Conservation (phyloP, 2,797 vertebrate genomes). For the Hydrophis major region DNA sequence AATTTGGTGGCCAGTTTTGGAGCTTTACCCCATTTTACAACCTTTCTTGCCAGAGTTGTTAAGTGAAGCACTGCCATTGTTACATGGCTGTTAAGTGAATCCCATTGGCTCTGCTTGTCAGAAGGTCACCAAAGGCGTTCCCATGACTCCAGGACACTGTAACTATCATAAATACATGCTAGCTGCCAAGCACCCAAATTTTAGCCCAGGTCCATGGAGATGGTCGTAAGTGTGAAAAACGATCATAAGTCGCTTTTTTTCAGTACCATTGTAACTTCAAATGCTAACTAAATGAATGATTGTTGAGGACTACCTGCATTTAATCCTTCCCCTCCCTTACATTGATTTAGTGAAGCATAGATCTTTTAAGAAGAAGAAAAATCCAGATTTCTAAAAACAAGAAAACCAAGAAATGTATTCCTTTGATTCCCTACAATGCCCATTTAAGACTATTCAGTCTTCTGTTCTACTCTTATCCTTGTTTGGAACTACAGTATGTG, state of each 20-base stretch:
- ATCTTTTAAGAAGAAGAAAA: background rate
- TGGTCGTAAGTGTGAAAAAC: background rate
- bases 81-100: background rate
- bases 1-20: background rate
- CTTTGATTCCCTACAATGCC: background rate
- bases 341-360: background rate
- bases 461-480: background rate
- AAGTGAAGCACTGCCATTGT: background rate
- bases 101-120: no score
- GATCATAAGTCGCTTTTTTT: background rate
- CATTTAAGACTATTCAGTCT: background rate
- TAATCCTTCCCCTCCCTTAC: background rate
- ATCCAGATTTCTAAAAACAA: background rate
- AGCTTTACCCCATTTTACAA: background rate
- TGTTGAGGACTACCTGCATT: background rate
- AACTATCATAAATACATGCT: background rate
- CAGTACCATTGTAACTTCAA: background rate
- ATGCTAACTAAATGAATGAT: background rate
- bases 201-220: background rate
- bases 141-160: no score
- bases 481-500: background rate
- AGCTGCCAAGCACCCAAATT: background rate
- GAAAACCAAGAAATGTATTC: background rate
- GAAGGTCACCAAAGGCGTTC: no score
- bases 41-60: background rate